Base-by-base conservation (phyloP, 1,140 invertebrate genomes). In the Phocides pigmalion region DNA sequence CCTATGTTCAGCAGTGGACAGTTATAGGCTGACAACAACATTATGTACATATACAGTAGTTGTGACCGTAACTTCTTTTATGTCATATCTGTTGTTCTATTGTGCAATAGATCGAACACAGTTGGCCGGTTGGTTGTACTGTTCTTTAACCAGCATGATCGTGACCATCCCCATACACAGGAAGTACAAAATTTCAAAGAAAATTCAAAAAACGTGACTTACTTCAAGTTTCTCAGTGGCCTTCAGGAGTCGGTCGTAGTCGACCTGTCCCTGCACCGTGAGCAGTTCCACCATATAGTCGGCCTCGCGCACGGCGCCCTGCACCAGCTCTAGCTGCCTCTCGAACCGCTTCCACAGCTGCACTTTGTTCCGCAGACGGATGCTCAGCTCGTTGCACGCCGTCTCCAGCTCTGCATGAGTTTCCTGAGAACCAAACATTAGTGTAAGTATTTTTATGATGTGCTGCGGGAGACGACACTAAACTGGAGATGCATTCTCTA, bases 251-350 rank as follows among this genome's bases (percentile, higher is more conserved):
- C 96, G 93, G 51, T 96, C 95, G 68, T 97, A 97, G 88, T 97
- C 96, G 1, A 97, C 94, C 35, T 95, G 94, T 9, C 95, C 96
- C 76, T 96, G 95, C 0, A 97, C 95, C 0, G 95, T 95, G 2
- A 97, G 90, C 9, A 97, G 83, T 73, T 97, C 96, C 90, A 97
- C 96, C 96, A 97, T 96, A 72, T 96, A 97, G 81, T 97, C 96
- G 0, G 96, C 95, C 70, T 97, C 95, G 59, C 96, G 93, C 0
- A 96, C 95, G 0, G 95, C 96, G 25, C 96, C 94, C 50, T 96
- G 95, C 0, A 97, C 95, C 80, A 95, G 73, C 71, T 97, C 96
- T 62, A 97, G 81, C 70, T 96, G 95, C 12, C 93, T 88, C 69
- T 96, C 95, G 72, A 96, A 97, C 19, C 95, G 88, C 25, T 94